phyloP scores from a whole-genome alignment of 2,113 vertebrate species.

The Lasiurus borealis region DNA sequence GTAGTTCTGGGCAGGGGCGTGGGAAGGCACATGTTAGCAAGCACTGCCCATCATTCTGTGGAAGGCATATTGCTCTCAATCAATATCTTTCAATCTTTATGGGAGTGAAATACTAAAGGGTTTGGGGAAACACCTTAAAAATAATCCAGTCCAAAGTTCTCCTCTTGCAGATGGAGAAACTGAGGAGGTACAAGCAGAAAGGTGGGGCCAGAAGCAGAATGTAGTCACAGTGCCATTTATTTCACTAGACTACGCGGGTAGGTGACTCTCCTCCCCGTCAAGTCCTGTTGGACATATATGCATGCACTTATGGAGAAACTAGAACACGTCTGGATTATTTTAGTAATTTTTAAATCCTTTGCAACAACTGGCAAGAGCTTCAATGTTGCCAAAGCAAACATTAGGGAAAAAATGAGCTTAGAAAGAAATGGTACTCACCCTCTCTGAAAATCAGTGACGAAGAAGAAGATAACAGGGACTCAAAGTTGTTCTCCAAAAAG shows the following conservation, averaged over 20 bases:
- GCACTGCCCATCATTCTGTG: background rate
- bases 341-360: background rate
- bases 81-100: background rate
- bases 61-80: conserved; percentile 9
- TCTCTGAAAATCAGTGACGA: background rate
- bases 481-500: background rate
- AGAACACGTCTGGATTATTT: background rate
- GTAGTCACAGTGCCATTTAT: background rate
- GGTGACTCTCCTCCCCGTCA: background rate
- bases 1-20: background rate
- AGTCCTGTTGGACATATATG: background rate
- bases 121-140: conserved; percentile 30
- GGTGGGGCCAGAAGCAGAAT: background rate
- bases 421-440: conserved; percentile 77
- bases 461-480: background rate
- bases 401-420: background rate
- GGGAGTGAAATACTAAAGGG: background rate
- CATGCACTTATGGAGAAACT: background rate
- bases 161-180: background rate
- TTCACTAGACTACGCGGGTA: background rate
- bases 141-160: background rate
- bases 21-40: background rate
- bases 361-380: background rate
- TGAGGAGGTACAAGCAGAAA: background rate
- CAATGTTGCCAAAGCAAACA: background rate